Evolutionary conservation across 2,797 vertebrate species (phyloP), one percentile per base, ranked within the genome.

Genomic region (Lepilemur ruficaudatus): DNA sequence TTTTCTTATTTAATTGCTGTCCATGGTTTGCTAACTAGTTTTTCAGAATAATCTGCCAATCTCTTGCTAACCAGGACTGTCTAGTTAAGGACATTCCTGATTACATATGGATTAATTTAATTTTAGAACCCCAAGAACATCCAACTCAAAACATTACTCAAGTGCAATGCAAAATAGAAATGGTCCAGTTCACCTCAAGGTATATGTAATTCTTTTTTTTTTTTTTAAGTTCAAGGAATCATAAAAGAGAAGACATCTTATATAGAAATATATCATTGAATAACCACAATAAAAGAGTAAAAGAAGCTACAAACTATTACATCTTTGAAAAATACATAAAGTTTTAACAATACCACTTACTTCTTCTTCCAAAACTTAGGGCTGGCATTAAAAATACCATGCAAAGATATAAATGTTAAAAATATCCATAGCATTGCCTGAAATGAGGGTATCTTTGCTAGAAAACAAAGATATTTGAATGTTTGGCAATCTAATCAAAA

Each of bases 1-100:
- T 93, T 93, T 97, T 92, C 93, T 96, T 95, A 63, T 95, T 96
- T 97, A 94, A 96, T 92, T 95, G 61, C 87, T 96, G 63, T 79
- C 93, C 95, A 73, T 95, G 80, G 65, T 89, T 97, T 95, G 92
- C 94, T 95, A 91, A 93, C 93, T 67, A 32, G 9, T 96, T 95
- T 97, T 96, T 95, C 69, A 96, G 97, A 90, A 94, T 89, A 92
- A 83, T 94, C 93, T 96, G 67, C 67, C 87, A 82, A 72, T 96
- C 84, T 95, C 80, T 79, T 86, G 59, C 91, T 98, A 96, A 89
- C 38, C 91, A 89, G 41, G 87, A 48, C n/a, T 75, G 75, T 95
- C 93, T 92, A 57, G 48, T 92, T 67, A 32, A 88, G 30, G 57
- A 80, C 25, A 4, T 90, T 97, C 90, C 65, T 96, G 96, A 95